These are phyloP conservation scores for Rhodeus uyekii DNA, from an alignment of 2,797 vertebrate genomes.

Conservation along the genomic window DNA sequence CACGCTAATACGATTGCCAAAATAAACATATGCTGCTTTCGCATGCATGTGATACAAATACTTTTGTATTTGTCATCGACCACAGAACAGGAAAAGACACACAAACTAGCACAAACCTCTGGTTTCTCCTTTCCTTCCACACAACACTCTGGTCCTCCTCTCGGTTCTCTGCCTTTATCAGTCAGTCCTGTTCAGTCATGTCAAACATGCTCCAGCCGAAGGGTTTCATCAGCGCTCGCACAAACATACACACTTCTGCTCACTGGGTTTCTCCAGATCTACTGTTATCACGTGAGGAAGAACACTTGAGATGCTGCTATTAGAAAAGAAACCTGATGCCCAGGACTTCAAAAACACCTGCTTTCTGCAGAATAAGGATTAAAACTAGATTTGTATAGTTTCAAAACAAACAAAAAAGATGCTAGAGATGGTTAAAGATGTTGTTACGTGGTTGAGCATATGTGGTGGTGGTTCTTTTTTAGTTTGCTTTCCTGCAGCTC, in stretches of 20 bases:
- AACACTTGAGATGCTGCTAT: not conserved
- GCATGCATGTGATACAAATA: not conserved
- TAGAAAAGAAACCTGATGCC: not conserved
- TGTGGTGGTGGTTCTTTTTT: too few relatives aligned
- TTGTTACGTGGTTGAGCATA: not conserved
- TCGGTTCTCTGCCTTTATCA: not conserved
- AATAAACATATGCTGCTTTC: too few relatives aligned
- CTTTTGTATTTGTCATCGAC: not conserved
- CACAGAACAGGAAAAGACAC: constrained; percentile 6
- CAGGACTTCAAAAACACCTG: too few relatives aligned
- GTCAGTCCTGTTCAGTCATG: constrained; percentile 9
- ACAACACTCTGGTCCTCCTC: not conserved
- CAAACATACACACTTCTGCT: not conserved
- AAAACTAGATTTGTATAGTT: not conserved
- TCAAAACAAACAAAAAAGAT: not conserved
- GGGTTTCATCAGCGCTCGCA: not conserved
- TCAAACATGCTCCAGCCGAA: not conserved
- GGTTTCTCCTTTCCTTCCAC: not conserved
- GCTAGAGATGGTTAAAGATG: not conserved
- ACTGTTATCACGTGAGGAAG: not conserved
- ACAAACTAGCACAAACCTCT: not conserved
- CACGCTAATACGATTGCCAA: not conserved
- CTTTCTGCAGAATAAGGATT: not conserved
- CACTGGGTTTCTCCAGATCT: not conserved
- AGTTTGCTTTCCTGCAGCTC: too few relatives aligned